Evolutionary conservation across 2,888 invertebrate genomes (phyloP).

Genomic region (Hartigia nigra): DNA sequence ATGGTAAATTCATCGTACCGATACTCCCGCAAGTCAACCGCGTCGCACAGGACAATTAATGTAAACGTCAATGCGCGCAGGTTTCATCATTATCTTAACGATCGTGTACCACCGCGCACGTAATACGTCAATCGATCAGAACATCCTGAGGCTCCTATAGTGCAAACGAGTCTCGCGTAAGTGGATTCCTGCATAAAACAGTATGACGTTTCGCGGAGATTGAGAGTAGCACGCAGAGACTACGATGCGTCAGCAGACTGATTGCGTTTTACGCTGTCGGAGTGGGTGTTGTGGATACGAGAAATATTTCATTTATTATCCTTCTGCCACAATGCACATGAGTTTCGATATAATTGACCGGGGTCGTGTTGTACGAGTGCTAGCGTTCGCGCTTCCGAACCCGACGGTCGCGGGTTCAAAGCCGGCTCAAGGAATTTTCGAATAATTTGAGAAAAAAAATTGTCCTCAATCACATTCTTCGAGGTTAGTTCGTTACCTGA

Average conservation of each 20-base stretch:
- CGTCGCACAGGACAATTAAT: not conserved
- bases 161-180: not conserved
- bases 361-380: conserved; percentile 25
- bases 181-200: not conserved
- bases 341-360: not conserved
- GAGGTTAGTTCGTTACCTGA: conserved; percentile 6
- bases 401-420: conserved; percentile 33
- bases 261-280: not conserved
- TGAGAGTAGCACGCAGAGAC: not conserved
- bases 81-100: not conserved
- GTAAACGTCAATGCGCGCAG: not conserved
- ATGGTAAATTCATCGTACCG: too few relatives aligned
- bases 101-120: not conserved
- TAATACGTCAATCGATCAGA: not conserved
- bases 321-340: not conserved
- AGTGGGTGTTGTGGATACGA: not conserved
- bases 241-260: not conserved
- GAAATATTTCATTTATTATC: not conserved
- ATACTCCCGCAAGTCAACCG: too few relatives aligned
- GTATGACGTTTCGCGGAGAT: not conserved
- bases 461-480: not conserved
- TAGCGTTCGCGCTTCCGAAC: conserved; percentile 29
- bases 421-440: conserved; percentile 10
- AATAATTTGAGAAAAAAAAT: not conserved
- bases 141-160: not conserved